These are phyloP conservation scores for Doryteuthis pealeii DNA, from an alignment of 1,140 invertebrate species.

Conservation along the genomic window DNA sequence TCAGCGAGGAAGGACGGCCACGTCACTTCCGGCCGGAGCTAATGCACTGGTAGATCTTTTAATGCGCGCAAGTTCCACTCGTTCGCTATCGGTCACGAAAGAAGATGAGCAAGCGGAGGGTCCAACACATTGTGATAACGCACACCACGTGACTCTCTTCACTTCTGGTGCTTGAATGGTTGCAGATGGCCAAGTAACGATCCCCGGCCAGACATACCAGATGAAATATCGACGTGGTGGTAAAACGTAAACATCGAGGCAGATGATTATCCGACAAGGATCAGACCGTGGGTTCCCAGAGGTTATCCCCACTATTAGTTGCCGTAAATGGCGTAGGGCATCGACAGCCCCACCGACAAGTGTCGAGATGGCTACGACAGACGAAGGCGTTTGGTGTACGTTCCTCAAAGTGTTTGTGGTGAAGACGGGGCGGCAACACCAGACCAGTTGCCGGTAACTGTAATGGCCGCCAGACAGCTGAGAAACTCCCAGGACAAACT, in stretches of 20 bases:
- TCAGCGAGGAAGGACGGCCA: constrained; percentile 48
- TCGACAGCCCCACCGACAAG: constrained; percentile 78
- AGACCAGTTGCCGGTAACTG: constrained; percentile 75
- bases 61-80: constrained; percentile 73
- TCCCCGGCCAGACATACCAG: constrained; percentile 96
- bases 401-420: constrained; percentile 66
- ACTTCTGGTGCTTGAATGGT: constrained; percentile 93
- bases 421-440: constrained; percentile 86
- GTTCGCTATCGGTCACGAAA: constrained; percentile 93
- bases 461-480: constrained; percentile 44
- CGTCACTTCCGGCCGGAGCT: constrained; percentile 25
- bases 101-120: constrained; percentile 90
- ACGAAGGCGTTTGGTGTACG: constrained; percentile 93
- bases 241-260: constrained; percentile 99
- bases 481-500: constrained; percentile 34
- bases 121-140: constrained; percentile 94
- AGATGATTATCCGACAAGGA: constrained; percentile 98
- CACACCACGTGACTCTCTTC: constrained; percentile 75
- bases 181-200: constrained; percentile 97
- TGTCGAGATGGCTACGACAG: constrained; percentile 87
- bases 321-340: constrained; percentile 70
- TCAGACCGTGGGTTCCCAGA: constrained; percentile 92
- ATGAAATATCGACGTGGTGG: constrained; percentile 96
- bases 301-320: constrained; percentile 67
- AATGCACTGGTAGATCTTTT: constrained; percentile 40